Conservation (phyloP, 2,888 invertebrate species). For the Drosophila peninsularis region DNA sequence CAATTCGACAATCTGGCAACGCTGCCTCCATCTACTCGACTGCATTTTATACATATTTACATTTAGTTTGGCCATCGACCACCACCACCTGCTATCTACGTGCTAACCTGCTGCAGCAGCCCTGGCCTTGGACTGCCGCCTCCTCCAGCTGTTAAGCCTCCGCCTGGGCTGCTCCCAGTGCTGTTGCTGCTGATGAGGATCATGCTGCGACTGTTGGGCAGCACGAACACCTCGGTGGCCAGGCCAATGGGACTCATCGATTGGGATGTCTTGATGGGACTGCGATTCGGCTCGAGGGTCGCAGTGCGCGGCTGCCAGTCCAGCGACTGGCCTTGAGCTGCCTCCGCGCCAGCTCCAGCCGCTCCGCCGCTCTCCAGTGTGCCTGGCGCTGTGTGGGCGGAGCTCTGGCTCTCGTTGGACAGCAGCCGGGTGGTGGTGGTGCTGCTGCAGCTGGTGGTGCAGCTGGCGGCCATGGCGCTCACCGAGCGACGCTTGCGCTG, state of each 20-base stretch:
- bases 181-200: slow-evolving; percentile 75
- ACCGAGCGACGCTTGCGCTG: slow-evolving; percentile 70
- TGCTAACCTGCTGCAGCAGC: slow-evolving; percentile 77
- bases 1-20: slow-evolving; percentile 1
- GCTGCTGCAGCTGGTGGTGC: slow-evolving; percentile 45
- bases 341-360: not conserved
- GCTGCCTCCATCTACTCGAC: not conserved
- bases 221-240: slow-evolving; percentile 72
- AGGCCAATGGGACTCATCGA: slow-evolving; percentile 82
- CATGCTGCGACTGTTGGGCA: slow-evolving; percentile 84
- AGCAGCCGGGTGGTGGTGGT: slow-evolving; percentile 47
- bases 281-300: slow-evolving; percentile 77
- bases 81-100: slow-evolving; percentile 39
- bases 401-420: slow-evolving; percentile 65
- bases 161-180: slow-evolving; percentile 21
- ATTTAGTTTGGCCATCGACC: slow-evolving; percentile 22
- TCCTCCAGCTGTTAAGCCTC: slow-evolving; percentile 2
- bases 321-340: slow-evolving; percentile 9
- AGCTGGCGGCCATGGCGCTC: slow-evolving; percentile 56
- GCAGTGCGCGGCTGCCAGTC: slow-evolving; percentile 73
- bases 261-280: slow-evolving; percentile 83
- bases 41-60: slow-evolving; percentile 58
- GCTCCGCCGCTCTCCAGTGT: slow-evolving; percentile 44
- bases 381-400: slow-evolving; percentile 60
- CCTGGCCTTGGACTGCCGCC: slow-evolving; percentile 54